These are phyloP conservation scores for Cryptus viduatorius DNA, from an alignment of 2,888 invertebrate genomes.

Conservation along the genomic window DNA sequence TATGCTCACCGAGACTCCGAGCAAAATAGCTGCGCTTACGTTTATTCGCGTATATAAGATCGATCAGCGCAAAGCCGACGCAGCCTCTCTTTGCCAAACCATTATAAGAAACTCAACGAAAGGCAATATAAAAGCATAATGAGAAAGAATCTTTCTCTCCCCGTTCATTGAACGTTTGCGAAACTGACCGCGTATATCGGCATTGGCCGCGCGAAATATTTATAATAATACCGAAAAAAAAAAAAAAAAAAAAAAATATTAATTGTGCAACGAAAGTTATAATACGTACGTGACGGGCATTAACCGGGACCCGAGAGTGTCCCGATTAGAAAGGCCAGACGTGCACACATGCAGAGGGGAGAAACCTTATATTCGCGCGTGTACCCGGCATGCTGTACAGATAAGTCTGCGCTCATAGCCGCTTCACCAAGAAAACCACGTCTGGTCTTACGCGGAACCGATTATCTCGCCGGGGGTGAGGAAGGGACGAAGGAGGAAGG, in stretches of 20 bases:
- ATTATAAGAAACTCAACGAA: constrained; percentile 43
- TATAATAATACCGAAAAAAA: constrained; percentile 64
- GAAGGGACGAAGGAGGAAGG: constrained; percentile 6
- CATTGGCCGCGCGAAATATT: constrained; percentile 75
- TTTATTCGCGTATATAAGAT: constrained; percentile 50
- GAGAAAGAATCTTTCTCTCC: constrained; percentile 47
- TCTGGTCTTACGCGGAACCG: constrained; percentile 67
- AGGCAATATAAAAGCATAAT: constrained; percentile 47
- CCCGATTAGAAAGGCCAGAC: constrained; percentile 71
- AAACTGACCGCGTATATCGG: constrained; percentile 57
- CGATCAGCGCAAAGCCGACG: constrained; percentile 38
- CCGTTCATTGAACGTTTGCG: constrained; percentile 45
- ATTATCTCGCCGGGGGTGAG: constrained; percentile 49
- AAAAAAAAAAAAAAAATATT: constrained; percentile 64
- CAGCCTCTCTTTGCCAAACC: constrained; percentile 18
- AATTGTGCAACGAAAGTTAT: constrained; percentile 75
- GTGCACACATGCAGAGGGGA: constrained; percentile 51
- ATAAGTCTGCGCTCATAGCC: constrained; percentile 6
- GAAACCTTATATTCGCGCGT: constrained; percentile 22
- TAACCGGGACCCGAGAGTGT: constrained; percentile 55
- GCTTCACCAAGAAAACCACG: constrained; percentile 40
- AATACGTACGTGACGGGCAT: constrained; percentile 67
- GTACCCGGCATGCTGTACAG: neutral
- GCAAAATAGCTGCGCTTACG: neutral
- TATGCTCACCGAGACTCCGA: constrained; percentile 15